Percentiles rank a stretch among this genome's conserved stretches.
Conservation (phyloP, 2,797 vertebrate species). For the Coendou prehensilis region DNA sequence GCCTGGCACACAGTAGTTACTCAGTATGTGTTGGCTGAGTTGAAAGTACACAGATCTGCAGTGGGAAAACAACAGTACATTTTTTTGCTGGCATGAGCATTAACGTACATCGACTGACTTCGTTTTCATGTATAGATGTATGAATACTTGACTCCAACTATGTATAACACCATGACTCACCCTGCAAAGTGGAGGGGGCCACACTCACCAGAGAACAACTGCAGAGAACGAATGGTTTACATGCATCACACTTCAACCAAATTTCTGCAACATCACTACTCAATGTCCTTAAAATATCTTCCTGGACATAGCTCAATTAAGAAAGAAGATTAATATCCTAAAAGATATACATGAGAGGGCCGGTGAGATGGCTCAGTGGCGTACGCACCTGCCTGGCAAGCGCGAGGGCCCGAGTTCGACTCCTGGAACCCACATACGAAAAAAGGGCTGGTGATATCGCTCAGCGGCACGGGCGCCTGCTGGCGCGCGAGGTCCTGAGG, state of each 20-base stretch:
- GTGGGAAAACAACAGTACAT: fast-evolving
- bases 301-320: background rate
- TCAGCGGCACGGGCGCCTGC: no score
- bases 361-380: no score
- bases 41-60: background rate
- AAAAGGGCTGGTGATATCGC: no score
- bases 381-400: no score
- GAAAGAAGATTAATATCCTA: background rate
- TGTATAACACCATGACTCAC: background rate
- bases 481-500: no score
- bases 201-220: background rate
- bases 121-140: background rate
- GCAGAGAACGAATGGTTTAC: background rate
- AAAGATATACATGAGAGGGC: background rate
- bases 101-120: background rate
- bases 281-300: conserved; percentile 4
- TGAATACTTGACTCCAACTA: background rate
- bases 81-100: background rate
- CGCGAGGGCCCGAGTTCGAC: no score
- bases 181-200: background rate
- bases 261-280: background rate
- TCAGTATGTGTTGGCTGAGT: background rate
- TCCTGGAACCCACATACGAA: no score
- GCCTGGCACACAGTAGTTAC: background rate
- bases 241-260: background rate